These are phyloP conservation scores for Brachionus calyciflorus DNA, from an alignment of 1,140 invertebrate genomes.

Conservation along the genomic window DNA sequence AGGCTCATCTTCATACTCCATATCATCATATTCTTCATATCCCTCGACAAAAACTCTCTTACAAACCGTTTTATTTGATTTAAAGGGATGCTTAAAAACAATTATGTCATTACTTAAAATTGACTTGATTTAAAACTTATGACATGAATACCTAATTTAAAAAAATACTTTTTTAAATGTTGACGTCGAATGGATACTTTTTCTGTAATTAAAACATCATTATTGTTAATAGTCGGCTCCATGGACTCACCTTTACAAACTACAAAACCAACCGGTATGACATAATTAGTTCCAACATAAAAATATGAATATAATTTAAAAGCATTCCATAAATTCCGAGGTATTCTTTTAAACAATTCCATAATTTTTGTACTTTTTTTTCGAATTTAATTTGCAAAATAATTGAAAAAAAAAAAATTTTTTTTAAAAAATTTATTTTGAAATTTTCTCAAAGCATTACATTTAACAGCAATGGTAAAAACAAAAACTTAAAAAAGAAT, in stretches of 20 bases:
- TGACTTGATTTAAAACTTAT: neutral
- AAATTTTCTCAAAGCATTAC: slow-evolving; percentile 31
- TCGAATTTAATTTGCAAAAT: too few relatives aligned
- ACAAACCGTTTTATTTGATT: neutral
- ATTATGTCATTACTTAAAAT: slow-evolving; percentile 39
- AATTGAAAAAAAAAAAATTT: neutral
- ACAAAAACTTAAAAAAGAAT: neutral
- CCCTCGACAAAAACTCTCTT: slow-evolving; percentile 4
- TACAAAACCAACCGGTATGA: slow-evolving; percentile 2
- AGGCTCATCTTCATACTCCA: neutral
- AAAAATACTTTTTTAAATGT: slow-evolving; percentile 28
- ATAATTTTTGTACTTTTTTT: neutral
- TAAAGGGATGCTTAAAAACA: slow-evolving; percentile 35
- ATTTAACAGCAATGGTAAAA: slow-evolving; percentile 18
- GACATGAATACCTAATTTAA: neutral
- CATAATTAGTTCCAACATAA: slow-evolving; percentile 32
- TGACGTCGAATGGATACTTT: slow-evolving; percentile 43
- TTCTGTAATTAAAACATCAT: slow-evolving; percentile 36
- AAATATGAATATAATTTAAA: slow-evolving; percentile 43
- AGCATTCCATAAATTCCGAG: neutral
- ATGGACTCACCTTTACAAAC: slow-evolving; percentile 35
- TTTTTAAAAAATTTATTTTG: neutral
- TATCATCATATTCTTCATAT: neutral
- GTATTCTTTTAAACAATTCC: slow-evolving; percentile 17
- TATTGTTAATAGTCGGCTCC: slow-evolving; percentile 17